Conservation (phyloP, 2,888 invertebrate species). For the Anthophora plumipes region DNA sequence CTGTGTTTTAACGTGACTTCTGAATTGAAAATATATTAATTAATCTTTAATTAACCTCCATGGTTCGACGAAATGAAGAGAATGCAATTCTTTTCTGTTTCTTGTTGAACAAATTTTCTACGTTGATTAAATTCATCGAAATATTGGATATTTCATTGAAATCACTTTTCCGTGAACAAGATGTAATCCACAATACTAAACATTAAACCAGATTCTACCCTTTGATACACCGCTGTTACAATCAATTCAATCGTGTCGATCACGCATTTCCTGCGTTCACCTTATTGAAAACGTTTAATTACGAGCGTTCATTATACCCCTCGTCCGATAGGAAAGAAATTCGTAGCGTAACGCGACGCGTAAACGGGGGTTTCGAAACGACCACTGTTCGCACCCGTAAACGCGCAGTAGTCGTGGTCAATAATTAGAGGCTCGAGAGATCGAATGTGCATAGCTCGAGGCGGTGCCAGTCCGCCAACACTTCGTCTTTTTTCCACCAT, state of each 20-base stretch:
- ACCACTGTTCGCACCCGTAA: neutral
- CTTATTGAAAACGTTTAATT: neutral
- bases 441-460: constrained; percentile 14
- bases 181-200: too few species aligned
- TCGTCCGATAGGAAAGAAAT: neutral
- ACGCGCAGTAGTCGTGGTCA: constrained; percentile 47
- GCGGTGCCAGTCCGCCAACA: constrained; percentile 1
- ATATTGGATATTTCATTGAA: too few species aligned
- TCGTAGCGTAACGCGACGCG: neutral
- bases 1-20: too few species aligned
- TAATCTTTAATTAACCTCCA: too few species aligned
- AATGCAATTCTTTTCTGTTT: too few species aligned
- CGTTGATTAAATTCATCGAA: too few species aligned
- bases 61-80: too few species aligned
- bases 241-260: neutral
- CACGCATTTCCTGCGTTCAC: constrained; percentile 1
- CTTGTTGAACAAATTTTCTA: too few species aligned
- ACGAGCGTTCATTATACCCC: neutral
- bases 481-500: constrained; percentile 1
- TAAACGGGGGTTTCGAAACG: constrained; percentile 15
- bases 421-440: constrained; percentile 45
- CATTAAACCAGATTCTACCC: neutral
- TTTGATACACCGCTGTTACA: neutral
- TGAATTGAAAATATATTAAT: too few species aligned
- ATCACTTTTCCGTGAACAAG: too few species aligned